Conservation (phyloP, 2,113 vertebrate genomes). For the Oncorhynchus nerka region DNA sequence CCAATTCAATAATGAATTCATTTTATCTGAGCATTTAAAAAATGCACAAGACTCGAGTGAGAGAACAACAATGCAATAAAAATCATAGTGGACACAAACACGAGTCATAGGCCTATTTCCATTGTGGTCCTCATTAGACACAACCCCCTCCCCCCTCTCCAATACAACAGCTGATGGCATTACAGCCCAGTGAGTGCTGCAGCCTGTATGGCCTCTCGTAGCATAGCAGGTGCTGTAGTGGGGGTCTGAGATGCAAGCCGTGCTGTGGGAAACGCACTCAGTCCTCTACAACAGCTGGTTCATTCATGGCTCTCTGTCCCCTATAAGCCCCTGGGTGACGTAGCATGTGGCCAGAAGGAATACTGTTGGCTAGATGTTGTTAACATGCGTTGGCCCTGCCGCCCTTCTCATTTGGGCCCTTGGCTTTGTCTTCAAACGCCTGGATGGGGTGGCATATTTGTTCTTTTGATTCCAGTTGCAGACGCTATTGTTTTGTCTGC, state of each 20-base stretch:
- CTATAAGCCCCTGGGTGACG: constrained; percentile 25
- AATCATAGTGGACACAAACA: too few species aligned
- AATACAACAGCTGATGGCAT: constrained; percentile 63
- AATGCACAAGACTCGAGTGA: too few species aligned
- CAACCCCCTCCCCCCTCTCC: not conserved
- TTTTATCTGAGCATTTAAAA: too few species aligned
- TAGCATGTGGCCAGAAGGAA: constrained; percentile 52
- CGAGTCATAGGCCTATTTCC: too few species aligned
- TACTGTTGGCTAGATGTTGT: constrained; percentile 38
- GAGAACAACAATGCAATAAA: not conserved
- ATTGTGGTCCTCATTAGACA: not conserved
- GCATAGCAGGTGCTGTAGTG: constrained; percentile 69
- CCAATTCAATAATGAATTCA: not conserved
- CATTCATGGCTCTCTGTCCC: constrained; percentile 35
- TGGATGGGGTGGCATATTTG: not conserved
- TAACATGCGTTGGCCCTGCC: constrained; percentile 42
- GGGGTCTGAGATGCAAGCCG: not conserved
- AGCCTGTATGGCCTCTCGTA: constrained; percentile 11
- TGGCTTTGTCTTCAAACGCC: constrained; percentile 35
- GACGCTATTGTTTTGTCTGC: not conserved
- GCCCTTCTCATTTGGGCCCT: constrained; percentile 19
- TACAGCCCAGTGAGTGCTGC: constrained; percentile 51
- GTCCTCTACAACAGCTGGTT: constrained; percentile 68
- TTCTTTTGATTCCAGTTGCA: not conserved
- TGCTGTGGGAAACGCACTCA: constrained; percentile 57